These are phyloP conservation scores for Pemphredon lugubris DNA, from an alignment of 2,888 invertebrate species.

Conservation along the genomic window DNA sequence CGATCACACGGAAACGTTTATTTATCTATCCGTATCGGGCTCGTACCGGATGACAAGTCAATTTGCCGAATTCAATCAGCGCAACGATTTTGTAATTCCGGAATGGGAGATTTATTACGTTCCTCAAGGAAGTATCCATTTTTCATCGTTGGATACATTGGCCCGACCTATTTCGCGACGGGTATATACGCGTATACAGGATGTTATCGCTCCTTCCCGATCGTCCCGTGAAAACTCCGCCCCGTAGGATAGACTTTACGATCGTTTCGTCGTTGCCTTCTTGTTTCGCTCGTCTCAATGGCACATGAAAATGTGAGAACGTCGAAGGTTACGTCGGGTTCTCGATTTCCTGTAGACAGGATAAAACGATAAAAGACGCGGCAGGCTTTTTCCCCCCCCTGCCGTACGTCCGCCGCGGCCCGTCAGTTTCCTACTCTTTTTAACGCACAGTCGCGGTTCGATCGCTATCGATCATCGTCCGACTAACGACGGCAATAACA, in stretches of 20 bases:
- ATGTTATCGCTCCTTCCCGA: constrained; percentile 27
- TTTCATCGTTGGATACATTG: constrained; percentile 50
- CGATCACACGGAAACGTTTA: background rate
- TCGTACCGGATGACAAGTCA: constrained; percentile 37
- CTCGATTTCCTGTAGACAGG: no score
- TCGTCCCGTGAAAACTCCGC: background rate
- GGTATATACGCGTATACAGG: no score
- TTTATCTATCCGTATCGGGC: background rate
- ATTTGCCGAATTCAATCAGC: constrained; percentile 42
- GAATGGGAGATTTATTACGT: constrained; percentile 36
- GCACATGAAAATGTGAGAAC: no score
- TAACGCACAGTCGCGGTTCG: constrained; percentile 1
- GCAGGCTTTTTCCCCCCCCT: no score
- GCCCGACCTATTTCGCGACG: constrained; percentile 16
- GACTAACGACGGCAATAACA: constrained; percentile 5
- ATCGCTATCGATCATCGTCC: constrained; percentile 18
- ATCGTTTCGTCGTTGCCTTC: background rate
- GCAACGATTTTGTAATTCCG: constrained; percentile 31
- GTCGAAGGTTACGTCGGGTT: no score
- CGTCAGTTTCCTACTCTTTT: no score
- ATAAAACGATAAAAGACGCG: no score
- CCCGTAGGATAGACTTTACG: constrained; percentile 33
- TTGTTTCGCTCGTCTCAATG: no score
- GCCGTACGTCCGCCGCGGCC: background rate
- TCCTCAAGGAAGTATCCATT: constrained; percentile 32